Conservation (phyloP, 2,113 vertebrate species). For the Sylvia atricapilla region DNA sequence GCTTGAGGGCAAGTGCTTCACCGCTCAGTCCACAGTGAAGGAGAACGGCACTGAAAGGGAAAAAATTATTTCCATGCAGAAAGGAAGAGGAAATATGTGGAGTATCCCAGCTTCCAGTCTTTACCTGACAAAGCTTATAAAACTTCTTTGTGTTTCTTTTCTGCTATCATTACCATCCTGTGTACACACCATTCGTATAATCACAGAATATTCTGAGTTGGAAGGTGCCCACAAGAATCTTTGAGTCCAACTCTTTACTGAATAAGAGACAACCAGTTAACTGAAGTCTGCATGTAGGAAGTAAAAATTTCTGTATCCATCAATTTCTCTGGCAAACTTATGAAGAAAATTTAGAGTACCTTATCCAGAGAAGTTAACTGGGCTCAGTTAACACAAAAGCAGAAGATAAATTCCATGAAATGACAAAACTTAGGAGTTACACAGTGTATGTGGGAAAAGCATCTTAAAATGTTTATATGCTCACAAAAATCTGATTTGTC, state of each 20-base stretch:
- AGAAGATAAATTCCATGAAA: background rate
- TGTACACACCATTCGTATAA: fast-evolving
- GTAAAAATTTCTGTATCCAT: background rate
- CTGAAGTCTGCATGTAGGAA: fast-evolving
- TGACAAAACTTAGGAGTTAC: background rate
- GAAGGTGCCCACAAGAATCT: background rate
- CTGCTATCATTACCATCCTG: background rate
- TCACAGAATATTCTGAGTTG: background rate
- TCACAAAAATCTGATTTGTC: background rate
- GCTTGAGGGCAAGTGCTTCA: background rate
- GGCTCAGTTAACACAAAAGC: background rate
- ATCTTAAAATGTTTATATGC: background rate
- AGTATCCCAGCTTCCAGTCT: background rate
- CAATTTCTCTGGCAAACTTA: background rate
- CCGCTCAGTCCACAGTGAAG: background rate
- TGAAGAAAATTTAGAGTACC: background rate
- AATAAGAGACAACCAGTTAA: background rate
- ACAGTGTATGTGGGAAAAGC: background rate
- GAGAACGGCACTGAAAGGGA: background rate
- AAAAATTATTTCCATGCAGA: background rate
- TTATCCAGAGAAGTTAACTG: background rate
- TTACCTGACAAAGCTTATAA: background rate
- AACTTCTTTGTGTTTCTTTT: background rate
- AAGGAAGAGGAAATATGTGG: background rate
- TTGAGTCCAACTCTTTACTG: background rate